Evolutionary conservation across 2,113 vertebrate species (phyloP), one percentile per base, ranked within the genome.

Genomic region (Vimba vimba): DNA sequence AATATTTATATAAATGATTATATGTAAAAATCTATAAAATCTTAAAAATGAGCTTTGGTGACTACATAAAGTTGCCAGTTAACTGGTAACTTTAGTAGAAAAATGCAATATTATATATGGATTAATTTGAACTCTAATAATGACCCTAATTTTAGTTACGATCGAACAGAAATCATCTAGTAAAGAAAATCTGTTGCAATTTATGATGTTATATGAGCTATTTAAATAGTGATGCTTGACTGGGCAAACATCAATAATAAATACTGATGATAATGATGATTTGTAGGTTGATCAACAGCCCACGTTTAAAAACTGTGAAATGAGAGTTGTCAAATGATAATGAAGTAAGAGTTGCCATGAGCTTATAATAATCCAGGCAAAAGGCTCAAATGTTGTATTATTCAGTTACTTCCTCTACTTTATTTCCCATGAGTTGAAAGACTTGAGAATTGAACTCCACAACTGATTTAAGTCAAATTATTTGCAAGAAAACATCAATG

Each of bases 401-500:
- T 59, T 43, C 6, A 15, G 30, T 79, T 79, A 60, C 57, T 39
- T 60, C 21, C 77, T 60, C 27, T 13, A 13, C 55, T 79, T 60
- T 60, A 60, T 79, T 60, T 79, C 77, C 77, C 77, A 59, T 2
- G 6, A 60, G 77, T 60, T 39, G 11, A 59, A 60, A 60, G 30
- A 3, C 33, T 79, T 79, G 55, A 60, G 77, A 59, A 39, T 60
- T 62, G 12, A 43, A 62, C 78, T 64, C 57, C n/a, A 19, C 59
- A 45, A 80, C 25, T 59, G 33, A 39, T 36, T 79, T 7, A 60
- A 79, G 55, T 62, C 15, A 43, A 79, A 43, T 43, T 13, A 60
- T 60, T 79, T 79, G 21, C 77, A 21, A 5, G 27, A 60, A n/a
- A 60, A 59, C 55, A 60, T 60, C 55, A 59, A 50, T 10, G 23